These are phyloP conservation scores for Agrochola lota DNA, from an alignment of 2,888 invertebrate species.

Conservation along the genomic window DNA sequence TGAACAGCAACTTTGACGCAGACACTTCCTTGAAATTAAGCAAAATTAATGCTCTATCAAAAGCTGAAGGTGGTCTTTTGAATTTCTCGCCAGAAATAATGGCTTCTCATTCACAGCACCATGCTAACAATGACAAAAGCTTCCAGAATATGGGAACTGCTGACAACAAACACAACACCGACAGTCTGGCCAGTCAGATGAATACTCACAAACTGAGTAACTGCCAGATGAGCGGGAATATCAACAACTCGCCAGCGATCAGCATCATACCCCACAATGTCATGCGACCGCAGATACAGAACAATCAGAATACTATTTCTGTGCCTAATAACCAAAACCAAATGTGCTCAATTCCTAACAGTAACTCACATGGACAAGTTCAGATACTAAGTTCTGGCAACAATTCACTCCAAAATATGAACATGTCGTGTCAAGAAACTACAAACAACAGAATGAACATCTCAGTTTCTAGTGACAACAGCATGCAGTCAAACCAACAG, in stretches of 20 bases:
- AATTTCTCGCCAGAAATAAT: constrained; percentile 88
- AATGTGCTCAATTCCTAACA: constrained; percentile 84
- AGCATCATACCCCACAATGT: constrained; percentile 86
- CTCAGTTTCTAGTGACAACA: constrained; percentile 79
- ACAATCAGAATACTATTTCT: constrained; percentile 82
- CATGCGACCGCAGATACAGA: constrained; percentile 83
- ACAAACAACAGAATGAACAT: constrained; percentile 82
- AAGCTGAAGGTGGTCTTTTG: constrained; percentile 87
- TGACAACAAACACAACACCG: constrained; percentile 83
- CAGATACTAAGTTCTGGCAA: constrained; percentile 86
- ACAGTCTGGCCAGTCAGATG: constrained; percentile 81
- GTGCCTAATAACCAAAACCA: constrained; percentile 84
- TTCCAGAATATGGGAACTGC: constrained; percentile 85
- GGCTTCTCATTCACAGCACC: constrained; percentile 87
- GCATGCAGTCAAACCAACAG: constrained; percentile 81
- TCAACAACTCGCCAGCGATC: constrained; percentile 82
- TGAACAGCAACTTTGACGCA: constrained; percentile 86
- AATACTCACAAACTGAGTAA: constrained; percentile 86
- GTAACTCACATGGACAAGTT: constrained; percentile 81
- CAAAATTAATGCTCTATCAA: constrained; percentile 87
- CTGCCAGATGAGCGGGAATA: constrained; percentile 84
- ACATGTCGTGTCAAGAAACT: constrained; percentile 85
- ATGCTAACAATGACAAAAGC: constrained; percentile 84
- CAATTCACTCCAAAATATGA: constrained; percentile 84
- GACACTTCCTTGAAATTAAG: constrained; percentile 87